Base-by-base conservation (phyloP, 2,888 invertebrate genomes). In the Sphecodes monilicornis region DNA sequence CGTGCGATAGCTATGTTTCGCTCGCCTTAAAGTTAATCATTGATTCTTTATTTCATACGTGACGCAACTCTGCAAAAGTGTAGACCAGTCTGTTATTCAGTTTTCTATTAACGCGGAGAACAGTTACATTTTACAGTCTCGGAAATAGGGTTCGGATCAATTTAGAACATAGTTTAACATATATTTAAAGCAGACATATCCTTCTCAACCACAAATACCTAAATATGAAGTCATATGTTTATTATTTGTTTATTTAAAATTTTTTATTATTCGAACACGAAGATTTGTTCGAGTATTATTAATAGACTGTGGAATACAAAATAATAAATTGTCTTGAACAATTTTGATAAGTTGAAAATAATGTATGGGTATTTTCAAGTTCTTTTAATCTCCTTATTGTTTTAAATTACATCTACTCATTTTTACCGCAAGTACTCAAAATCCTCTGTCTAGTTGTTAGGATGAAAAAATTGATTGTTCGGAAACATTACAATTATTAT, bases 1-100 rank as follows among this genome's bases (percentile, higher is more conserved):
- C 80, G 64, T 22, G 16, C 64, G 29, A 69, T 76, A 69, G 76
- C 22, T 32, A 13, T 26, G 32, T 50, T 75, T 41, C 77, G 66
- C 43, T 41, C 39, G 69, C 41, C 6, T 57, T 66, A 11, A 76
- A 72, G 26, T 82, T 82, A 69, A 76, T 82, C 82, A 57, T 26
- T 57, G 76, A 83, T 69, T 66, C 29, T 72, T 68, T 22, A 39
- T 11, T 18, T 64, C 70, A 82, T 82, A 71, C 36, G n/a, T 16
- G 64, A 16, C 16, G 72, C 46, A 72, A 69, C 57, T 16, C 16
- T 36, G 22, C 66, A 36, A 18, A 11, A 43, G 39, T 50, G 36
- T 60, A 82, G 57, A 54, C 5, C 26, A 39, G 32, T 1, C 60
- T 46, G 68, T 78, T 82, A 66, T 18, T 3, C 29, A 29, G 26